Evolutionary conservation across 2,113 vertebrate species (phyloP).

Genomic region (Tinamus guttatus): DNA sequence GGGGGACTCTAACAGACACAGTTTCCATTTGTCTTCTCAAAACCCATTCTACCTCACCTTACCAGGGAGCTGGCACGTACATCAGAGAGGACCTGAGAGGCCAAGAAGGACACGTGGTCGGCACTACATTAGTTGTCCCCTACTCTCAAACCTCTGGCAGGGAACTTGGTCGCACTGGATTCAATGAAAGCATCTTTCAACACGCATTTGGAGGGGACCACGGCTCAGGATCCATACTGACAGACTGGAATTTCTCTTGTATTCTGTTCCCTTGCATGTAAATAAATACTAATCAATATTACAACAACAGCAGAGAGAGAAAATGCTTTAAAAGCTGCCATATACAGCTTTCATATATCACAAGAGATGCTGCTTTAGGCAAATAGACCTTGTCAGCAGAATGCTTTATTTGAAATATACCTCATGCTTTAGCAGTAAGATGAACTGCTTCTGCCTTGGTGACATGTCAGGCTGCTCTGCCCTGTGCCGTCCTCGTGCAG

Average conservation of each 20-base stretch:
- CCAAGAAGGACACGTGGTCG: not conserved
- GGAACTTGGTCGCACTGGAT: not conserved
- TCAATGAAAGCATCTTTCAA: not conserved
- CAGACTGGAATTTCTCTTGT: not conserved
- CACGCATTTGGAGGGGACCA: not conserved
- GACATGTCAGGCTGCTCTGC: not conserved
- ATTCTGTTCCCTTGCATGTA: not conserved
- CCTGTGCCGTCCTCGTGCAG: not conserved
- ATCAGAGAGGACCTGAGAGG: not conserved
- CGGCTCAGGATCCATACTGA: rapidly evolving
- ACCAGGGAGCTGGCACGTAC: not conserved
- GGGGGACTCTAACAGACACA: not conserved
- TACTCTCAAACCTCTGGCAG: not conserved
- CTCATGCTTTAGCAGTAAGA: not conserved
- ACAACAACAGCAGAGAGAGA: not conserved
- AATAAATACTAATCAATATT: not conserved
- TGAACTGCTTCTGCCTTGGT: not conserved
- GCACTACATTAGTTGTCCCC: not conserved
- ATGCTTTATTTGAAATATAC: not conserved
- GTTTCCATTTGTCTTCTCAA: not conserved
- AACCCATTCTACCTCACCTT: not conserved
- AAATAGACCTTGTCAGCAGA: not conserved
- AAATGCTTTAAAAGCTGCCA: not conserved
- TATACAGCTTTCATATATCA: not conserved
- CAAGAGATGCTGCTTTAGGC: not conserved